These are phyloP conservation scores for Stichodactyla mertensii DNA, from an alignment of 64 coral and sea anemone genomes.

Conservation along the genomic window DNA sequence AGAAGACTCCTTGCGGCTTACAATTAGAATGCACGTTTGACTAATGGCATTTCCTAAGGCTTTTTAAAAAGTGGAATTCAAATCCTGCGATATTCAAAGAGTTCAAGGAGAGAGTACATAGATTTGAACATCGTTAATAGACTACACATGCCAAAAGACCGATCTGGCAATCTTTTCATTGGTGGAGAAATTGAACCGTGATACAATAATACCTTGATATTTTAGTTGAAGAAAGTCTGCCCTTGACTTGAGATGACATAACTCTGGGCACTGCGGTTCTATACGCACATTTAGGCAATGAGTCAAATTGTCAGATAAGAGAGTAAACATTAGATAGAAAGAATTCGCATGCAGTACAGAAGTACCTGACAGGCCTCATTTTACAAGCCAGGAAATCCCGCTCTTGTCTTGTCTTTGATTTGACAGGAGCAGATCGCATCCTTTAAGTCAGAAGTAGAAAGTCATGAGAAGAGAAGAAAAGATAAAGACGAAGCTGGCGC, in stretches of 20 bases:
- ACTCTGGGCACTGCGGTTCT: background rate
- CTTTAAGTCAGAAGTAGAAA: conserved; percentile 12
- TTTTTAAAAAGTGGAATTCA: no score
- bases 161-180: no score
- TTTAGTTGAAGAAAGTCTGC: background rate
- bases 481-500: background rate
- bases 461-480: background rate
- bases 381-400: background rate
- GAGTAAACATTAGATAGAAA: no score
- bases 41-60: no score
- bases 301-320: background rate
- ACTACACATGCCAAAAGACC: no score
- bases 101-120: no score
- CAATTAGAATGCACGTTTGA: no score
- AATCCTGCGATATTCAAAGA: no score
- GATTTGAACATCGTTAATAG: no score
- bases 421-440: background rate
- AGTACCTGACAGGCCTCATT: background rate
- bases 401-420: background rate
- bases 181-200: no score
- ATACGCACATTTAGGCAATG: background rate
- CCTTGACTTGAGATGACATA: background rate
- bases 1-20: no score
- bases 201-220: background rate
- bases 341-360: background rate